Percentiles rank a stretch among this genome's conserved stretches.
phyloP scores from a whole-genome alignment of 2,113 vertebrate species.

The Thinocorus orbignyianus region DNA sequence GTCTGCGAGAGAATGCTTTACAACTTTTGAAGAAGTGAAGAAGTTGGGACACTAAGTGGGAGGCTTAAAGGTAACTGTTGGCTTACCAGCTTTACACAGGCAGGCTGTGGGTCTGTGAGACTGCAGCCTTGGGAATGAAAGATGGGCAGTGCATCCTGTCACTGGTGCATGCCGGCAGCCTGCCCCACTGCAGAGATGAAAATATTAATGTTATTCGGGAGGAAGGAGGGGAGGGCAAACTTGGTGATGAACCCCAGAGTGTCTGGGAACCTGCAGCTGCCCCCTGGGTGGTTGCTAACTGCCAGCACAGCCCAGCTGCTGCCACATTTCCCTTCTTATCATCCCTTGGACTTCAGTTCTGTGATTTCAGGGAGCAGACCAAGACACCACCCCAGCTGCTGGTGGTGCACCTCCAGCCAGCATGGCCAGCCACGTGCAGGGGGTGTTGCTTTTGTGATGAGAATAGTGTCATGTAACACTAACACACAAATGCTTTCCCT shows the following conservation, averaged over 20 bases:
- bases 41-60: accelerated
- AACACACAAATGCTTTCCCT: background rate
- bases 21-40: background rate
- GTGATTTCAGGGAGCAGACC: background rate
- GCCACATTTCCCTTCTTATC: background rate
- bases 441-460: background rate
- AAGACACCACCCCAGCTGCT: background rate
- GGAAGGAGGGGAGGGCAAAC: background rate
- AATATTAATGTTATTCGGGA: too few species aligned
- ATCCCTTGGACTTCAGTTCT: background rate
- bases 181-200: background rate
- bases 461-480: background rate
- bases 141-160: background rate
- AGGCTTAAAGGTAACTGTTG: background rate
- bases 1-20: background rate
- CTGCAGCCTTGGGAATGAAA: background rate
- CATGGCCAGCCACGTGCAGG: background rate
- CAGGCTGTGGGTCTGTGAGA: background rate
- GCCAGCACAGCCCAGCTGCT: background rate
- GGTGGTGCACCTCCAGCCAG: background rate
- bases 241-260: background rate
- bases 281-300: background rate
- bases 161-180: accelerated
- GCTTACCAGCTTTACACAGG: background rate
- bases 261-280: background rate